Evolutionary conservation across 2,113 vertebrate genomes (phyloP).

Genomic region (Pleuronectes platessa): DNA sequence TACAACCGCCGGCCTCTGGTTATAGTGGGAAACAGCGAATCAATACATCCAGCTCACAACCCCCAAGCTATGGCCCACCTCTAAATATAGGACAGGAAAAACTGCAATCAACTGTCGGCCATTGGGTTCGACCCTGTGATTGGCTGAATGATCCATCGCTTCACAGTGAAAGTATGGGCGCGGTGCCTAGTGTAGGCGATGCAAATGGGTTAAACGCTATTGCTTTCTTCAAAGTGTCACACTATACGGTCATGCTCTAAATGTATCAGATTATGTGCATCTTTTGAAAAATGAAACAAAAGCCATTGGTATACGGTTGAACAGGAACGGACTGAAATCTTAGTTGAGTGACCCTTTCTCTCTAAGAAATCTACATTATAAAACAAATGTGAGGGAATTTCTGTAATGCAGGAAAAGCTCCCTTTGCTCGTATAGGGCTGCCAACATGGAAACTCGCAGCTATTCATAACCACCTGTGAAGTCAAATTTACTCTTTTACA

Average conservation of each 20-base stretch:
- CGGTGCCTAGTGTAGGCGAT: background rate
- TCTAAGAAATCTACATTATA: background rate
- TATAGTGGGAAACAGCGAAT: constrained; percentile 50
- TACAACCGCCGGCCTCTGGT: constrained; percentile 48
- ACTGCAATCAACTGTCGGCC: constrained; percentile 29
- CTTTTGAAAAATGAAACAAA: background rate
- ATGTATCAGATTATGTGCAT: background rate
- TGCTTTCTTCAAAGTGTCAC: constrained; percentile 4
- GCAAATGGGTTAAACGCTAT: background rate
- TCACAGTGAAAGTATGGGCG: constrained; percentile 47
- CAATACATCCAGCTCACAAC: constrained; percentile 42
- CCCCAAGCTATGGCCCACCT: constrained; percentile 38
- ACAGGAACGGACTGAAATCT: background rate
- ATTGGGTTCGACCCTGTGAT: constrained; percentile 6
- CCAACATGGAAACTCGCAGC: background rate
- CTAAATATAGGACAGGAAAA: constrained; percentile 67
- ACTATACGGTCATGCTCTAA: background rate
- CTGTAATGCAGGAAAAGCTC: too few relatives aligned
- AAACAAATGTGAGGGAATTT: background rate
- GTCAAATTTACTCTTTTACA: background rate
- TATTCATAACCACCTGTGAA: background rate
- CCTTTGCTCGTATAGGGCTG: background rate
- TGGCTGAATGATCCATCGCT: constrained; percentile 8
- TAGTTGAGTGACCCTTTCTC: background rate
- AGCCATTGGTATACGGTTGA: background rate